These are phyloP conservation scores for Cichladusa arquata DNA, from an alignment of 2,113 vertebrate species.

Conservation along the genomic window DNA sequence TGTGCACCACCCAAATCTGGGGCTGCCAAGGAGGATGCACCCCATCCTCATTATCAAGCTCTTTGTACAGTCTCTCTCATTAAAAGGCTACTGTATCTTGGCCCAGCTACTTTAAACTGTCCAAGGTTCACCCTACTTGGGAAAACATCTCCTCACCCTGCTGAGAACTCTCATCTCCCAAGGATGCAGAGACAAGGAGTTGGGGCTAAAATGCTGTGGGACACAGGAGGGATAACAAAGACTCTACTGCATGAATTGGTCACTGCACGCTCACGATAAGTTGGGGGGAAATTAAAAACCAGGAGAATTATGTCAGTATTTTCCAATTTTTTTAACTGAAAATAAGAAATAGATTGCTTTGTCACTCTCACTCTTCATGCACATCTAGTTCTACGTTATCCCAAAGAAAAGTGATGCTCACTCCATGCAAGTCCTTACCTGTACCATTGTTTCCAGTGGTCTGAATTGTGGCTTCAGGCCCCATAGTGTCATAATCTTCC, in stretches of 20 bases:
- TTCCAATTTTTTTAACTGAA: not conserved
- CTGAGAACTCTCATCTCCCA: not conserved
- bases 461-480: slow-evolving; percentile 87
- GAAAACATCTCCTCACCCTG: not conserved
- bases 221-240: not conserved
- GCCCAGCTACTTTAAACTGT: not conserved
- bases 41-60: not conserved
- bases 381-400: not conserved
- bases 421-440: slow-evolving; percentile 78
- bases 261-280: not conserved
- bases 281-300: not conserved
- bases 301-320: not conserved
- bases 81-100: not conserved
- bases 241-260: not conserved
- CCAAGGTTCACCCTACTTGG: not conserved
- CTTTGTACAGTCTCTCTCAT: not conserved
- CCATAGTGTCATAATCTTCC: slow-evolving; percentile 94
- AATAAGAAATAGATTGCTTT: not conserved
- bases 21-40: not conserved
- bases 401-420: not conserved
- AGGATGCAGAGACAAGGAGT: not conserved
- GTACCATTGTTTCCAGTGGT: slow-evolving; percentile 90
- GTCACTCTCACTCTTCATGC: not conserved
- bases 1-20: not conserved
- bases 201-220: not conserved